Evolutionary conservation across 2,888 invertebrate species (phyloP).

Genomic region (Cerceris rybyensis): DNA sequence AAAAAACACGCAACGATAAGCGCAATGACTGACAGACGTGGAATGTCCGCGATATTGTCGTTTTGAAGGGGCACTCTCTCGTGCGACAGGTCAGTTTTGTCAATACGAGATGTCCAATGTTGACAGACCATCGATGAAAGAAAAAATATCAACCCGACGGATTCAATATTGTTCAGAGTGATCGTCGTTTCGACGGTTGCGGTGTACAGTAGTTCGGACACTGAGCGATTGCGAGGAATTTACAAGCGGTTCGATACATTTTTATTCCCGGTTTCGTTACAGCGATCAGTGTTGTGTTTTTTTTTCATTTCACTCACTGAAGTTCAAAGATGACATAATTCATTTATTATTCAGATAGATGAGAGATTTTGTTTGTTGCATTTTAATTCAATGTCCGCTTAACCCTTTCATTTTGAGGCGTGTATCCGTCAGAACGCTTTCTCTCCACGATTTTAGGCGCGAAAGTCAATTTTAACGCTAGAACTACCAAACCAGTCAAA

Average conservation of each 20-base stretch:
- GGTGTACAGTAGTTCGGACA: conserved; percentile 5
- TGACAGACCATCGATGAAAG: conserved; percentile 14
- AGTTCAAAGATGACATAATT: too few relatives aligned
- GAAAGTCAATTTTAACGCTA: too few relatives aligned
- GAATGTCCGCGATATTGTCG: conserved; percentile 20
- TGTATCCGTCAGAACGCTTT: too few relatives aligned
- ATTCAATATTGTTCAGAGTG: conserved; percentile 15
- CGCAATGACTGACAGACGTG: conserved; percentile 18
- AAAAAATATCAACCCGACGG: conserved; percentile 30
- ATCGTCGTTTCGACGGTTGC: conserved; percentile 30
- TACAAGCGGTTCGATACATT: background rate
- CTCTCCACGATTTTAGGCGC: too few relatives aligned
- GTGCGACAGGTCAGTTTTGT: conserved; percentile 20
- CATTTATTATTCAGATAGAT: too few relatives aligned
- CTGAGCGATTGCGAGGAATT: conserved; percentile 5
- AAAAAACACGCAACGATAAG: conserved; percentile 7
- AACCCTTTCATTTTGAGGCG: too few relatives aligned
- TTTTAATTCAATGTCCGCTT: too few relatives aligned
- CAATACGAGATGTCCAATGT: conserved; percentile 8
- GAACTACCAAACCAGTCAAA: too few relatives aligned
- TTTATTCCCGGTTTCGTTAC: background rate
- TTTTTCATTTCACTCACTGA: too few relatives aligned
- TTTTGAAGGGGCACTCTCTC: conserved; percentile 7
- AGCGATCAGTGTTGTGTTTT: too few relatives aligned
- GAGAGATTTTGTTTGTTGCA: too few relatives aligned